Base-by-base conservation (phyloP, 2,888 invertebrate species). In the Cryptophagus acutangulus region DNA sequence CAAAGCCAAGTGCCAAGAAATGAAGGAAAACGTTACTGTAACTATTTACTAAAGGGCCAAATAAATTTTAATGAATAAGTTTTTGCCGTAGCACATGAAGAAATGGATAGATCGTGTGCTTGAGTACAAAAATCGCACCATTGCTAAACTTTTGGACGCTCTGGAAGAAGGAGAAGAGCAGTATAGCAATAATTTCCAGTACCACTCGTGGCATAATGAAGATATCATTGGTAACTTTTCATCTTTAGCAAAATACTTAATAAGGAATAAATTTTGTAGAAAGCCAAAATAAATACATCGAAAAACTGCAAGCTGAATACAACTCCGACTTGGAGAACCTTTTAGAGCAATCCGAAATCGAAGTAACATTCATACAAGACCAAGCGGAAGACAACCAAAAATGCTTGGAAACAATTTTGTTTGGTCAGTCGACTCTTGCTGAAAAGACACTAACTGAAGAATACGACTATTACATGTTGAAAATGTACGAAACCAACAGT, bases 1-100 rank as follows among this genome's bases (percentile, higher is more conserved):
- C 0, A 79, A 78, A 61, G 75, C 82, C 36, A 90, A 89, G 71
- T 82, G 84, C 58, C 79, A 80, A 43, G 84, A 87, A 59, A 74
- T 88, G 70, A 75, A 78, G 25, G 70, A 79, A 20, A 81, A 86
- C 49, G 77, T 87, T 29, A 73, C 75, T 68, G 82, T 82, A 61
- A 52, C 36, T 29, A 39, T 14, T 40, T 26, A n/a, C n/a, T 28
- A 12, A 15, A 26, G 3, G 12, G 12, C n/a, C 5, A 26, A 26
- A 12, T 3, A 6, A 20, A 8, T 20, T 20, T 3, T n/a, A 26
- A 26, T 26, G 10, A 26, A 3, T 26, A n/a, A n/a, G n/a, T 13
- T 13, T 26, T 26, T 43, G 17, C 31, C n/a, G n/a, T n/a, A 80
- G 73, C 75, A 78, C 42, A 68, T 82, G 61, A 72, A 73, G 60